Evolutionary conservation across 1,140 invertebrate species (phyloP), one percentile per base, ranked within the genome.

Genomic region (Ephestia elutella): DNA sequence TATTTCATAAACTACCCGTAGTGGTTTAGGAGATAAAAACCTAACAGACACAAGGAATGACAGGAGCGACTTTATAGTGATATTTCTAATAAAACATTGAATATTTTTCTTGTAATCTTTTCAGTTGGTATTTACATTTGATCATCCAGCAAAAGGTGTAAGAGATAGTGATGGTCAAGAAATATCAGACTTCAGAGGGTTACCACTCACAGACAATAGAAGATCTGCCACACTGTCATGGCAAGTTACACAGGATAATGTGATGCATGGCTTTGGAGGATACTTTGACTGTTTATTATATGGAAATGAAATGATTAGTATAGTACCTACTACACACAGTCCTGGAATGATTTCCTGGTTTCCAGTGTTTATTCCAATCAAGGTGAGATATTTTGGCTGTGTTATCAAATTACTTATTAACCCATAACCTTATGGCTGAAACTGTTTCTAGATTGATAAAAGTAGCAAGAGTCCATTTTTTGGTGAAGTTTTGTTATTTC

Each of bases 271-370:
- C 5, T 96, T 99, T 85, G 95, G 94, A 54, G 98, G 98, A 1
- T 99, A 98, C 81, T 99, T 99, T 90, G 95, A 98, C 71, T 93
- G 95, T 49, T 83, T 92, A 54, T 90, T 99, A 13, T 98, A 95
- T 85, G 94, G 94, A 70, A 92, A 96, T 78, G 91, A 98, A 48
- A 93, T 88, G 35, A 89, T 99, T 9, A 98, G 97, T 79, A 99
- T 98, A 76, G 91, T 95, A 66, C 98, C 98, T 4, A 88, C 91
- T 15, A 96, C 95, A 5, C 95, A 98, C 79, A 97, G 96, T 32
- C 90, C 91, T 3, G 95, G 95, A 74, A 97, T 99, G 96, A 96
- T 98, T 69, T 97, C 96, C 66, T 99, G 98, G 98, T 99, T 99
- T 81, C 97, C 98, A 11, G 96, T 98, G 56, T 96, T 95, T 65